These are phyloP conservation scores for Cranoglanis bouderius DNA, from an alignment of 2,113 vertebrate species.

Conservation along the genomic window DNA sequence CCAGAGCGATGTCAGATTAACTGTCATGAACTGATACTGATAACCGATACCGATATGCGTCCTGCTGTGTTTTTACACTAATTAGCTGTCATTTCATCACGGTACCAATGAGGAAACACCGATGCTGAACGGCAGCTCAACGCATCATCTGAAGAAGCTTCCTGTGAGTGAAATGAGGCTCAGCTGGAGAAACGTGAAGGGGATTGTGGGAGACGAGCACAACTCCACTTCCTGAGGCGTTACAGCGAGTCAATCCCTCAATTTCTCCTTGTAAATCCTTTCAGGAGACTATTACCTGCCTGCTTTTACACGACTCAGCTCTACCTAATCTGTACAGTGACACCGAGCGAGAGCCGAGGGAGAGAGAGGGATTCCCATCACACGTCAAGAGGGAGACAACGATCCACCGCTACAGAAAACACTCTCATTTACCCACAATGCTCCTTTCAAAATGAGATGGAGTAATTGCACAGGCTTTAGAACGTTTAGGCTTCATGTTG, in stretches of 20 bases:
- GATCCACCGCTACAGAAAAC: neutral
- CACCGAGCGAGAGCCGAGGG: neutral
- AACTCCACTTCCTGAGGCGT: neutral
- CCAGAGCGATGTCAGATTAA: neutral
- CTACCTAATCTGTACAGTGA: neutral
- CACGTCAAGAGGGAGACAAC: neutral
- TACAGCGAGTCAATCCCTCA: neutral
- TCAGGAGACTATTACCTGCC: neutral
- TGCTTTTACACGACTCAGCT: neutral
- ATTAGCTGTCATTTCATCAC: constrained; percentile 19
- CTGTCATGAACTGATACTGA: neutral
- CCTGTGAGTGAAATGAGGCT: neutral
- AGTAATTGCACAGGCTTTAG: neutral
- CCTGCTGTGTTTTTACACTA: constrained; percentile 9
- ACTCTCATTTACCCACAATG: constrained; percentile 21
- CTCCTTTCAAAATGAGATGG: neutral
- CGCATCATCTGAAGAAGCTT: neutral
- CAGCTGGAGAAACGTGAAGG: neutral
- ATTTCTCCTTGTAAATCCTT: neutral
- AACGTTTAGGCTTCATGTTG: neutral
- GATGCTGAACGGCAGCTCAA: neutral
- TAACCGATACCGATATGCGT: no score
- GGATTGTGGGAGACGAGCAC: constrained; percentile 4
- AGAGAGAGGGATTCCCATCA: neutral
- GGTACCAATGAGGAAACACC: constrained; percentile 12